phyloP scores from a whole-genome alignment of 2,888 invertebrate genomes.

The Cybosia mesomella region DNA sequence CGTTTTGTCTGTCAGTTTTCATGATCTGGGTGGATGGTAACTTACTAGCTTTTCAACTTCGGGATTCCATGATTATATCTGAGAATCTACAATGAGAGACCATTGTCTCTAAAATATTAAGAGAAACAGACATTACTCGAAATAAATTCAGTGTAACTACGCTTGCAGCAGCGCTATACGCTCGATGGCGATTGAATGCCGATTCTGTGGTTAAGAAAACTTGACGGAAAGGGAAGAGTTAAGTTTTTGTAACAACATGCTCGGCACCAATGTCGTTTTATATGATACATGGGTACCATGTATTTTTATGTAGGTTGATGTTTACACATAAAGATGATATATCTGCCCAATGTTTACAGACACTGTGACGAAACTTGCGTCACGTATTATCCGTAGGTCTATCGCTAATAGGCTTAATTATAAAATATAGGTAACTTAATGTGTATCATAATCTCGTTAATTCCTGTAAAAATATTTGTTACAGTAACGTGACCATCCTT shows the following conservation, averaged over 20 bases:
- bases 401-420: neutral
- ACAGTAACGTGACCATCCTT: neutral
- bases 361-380: neutral
- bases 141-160: too few relatives aligned
- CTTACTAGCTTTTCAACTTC: too few relatives aligned
- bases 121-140: too few relatives aligned
- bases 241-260: neutral
- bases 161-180: too few relatives aligned
- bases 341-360: neutral
- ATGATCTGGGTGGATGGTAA: neutral
- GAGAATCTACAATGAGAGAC: too few relatives aligned
- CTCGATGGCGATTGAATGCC: too few relatives aligned
- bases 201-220: too few relatives aligned
- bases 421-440: neutral
- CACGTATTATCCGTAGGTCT: neutral
- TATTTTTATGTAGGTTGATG: neutral
- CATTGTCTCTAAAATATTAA: too few relatives aligned
- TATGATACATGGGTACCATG: neutral
- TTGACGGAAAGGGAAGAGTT: neutral
- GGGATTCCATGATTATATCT: too few relatives aligned
- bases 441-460: neutral
- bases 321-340: constrained; percentile 2
- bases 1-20: neutral
- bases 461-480: neutral
- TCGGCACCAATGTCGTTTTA: too few relatives aligned